These are phyloP conservation scores for Augochlorella aurata DNA, from an alignment of 2,888 invertebrate genomes.

Conservation along the genomic window DNA sequence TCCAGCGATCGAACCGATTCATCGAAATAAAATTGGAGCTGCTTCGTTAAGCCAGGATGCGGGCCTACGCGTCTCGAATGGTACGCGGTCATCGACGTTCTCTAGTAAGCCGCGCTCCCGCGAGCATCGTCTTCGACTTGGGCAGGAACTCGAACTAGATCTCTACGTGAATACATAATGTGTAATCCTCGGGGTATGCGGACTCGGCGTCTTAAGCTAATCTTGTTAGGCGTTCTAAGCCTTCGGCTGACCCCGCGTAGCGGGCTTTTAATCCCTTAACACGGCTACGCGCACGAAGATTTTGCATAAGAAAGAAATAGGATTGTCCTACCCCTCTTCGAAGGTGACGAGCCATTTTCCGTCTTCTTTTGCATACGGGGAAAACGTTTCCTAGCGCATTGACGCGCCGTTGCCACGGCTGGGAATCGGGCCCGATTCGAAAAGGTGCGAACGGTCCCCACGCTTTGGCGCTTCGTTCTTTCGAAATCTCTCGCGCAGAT, in stretches of 20 bases:
- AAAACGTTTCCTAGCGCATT: conserved; percentile 3
- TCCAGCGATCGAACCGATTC: not conserved
- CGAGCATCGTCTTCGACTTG: conserved; percentile 49
- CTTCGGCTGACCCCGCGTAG: conserved; percentile 78
- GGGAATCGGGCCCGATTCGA: not conserved
- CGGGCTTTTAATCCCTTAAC: conserved; percentile 80
- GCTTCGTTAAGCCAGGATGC: not conserved
- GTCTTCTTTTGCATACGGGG: conserved; percentile 33
- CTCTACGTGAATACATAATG: conserved; percentile 81
- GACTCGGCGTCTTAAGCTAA: conserved; percentile 81
- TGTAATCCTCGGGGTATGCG: conserved; percentile 81
- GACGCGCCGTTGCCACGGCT: not conserved
- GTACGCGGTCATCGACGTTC: conserved; percentile 42
- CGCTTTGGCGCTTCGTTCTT: not conserved
- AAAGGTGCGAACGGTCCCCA: not conserved
- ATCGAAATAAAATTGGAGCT: not conserved
- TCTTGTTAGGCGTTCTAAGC: conserved; percentile 81
- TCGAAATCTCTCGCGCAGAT: not conserved
- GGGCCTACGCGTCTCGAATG: conserved; percentile 14
- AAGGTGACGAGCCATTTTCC: conserved; percentile 62
- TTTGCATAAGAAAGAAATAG: conserved; percentile 81
- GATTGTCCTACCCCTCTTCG: conserved; percentile 71
- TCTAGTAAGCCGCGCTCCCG: conserved; percentile 34
- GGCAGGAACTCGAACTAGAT: conserved; percentile 72
- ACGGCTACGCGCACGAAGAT: conserved; percentile 75